These are phyloP conservation scores for Aegotheles bennettii DNA, from an alignment of 2,113 vertebrate species.

Conservation along the genomic window DNA sequence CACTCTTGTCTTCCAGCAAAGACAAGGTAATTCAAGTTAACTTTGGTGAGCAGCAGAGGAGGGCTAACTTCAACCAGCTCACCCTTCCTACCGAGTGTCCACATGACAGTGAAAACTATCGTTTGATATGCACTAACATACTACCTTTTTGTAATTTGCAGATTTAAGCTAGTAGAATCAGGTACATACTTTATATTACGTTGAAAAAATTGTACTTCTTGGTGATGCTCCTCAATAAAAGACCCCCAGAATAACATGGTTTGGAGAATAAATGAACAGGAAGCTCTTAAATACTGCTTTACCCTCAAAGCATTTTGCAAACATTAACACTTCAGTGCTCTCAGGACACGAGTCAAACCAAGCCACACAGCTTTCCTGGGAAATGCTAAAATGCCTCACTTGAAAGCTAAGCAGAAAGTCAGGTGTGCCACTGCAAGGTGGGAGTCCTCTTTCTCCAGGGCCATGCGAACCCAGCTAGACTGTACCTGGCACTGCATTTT, in stretches of 20 bases:
- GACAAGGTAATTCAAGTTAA: neutral
- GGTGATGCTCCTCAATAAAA: neutral
- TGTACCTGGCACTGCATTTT: neutral
- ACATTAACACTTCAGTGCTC: neutral
- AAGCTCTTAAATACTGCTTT: neutral
- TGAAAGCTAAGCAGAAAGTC: neutral
- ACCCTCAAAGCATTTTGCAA: neutral
- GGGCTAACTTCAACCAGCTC: neutral
- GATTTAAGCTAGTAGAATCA: neutral
- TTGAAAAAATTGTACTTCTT: neutral
- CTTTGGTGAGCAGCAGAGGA: neutral
- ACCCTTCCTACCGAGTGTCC: neutral
- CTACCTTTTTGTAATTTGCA: neutral
- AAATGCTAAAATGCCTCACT: neutral
- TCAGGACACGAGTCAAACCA: neutral
- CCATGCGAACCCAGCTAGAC: rapidly evolving
- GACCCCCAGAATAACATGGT: neutral
- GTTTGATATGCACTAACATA: neutral
- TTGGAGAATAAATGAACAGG: neutral
- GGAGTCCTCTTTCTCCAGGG: neutral
- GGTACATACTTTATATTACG: neutral
- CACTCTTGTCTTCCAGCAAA: neutral
- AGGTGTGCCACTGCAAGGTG: neutral
- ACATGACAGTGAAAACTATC: neutral
- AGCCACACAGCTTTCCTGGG: neutral